phyloP scores from a whole-genome alignment of 2,888 invertebrate genomes.

The Embidobia sp. region DNA sequence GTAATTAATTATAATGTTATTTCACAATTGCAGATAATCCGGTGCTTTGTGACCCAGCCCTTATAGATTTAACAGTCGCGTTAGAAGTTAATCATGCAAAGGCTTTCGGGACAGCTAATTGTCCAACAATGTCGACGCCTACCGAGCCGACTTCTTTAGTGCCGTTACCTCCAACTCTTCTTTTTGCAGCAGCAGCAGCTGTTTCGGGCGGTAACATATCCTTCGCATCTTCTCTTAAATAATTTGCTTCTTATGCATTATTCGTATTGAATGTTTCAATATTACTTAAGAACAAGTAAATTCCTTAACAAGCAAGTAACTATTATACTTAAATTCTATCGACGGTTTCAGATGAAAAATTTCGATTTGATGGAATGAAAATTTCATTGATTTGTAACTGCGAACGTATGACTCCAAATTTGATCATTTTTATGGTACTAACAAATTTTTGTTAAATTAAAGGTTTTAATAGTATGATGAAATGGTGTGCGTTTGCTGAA shows the following conservation, averaged over 20 bases:
- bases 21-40: slow-evolving; percentile 88
- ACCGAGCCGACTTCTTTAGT: slow-evolving; percentile 69
- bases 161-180: slow-evolving; percentile 74
- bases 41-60: slow-evolving; percentile 88
- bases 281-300: too few relatives aligned
- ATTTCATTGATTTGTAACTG: too few relatives aligned
- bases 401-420: too few relatives aligned
- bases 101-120: slow-evolving; percentile 85
- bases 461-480: too few relatives aligned
- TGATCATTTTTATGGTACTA: too few relatives aligned
- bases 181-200: slow-evolving; percentile 75
- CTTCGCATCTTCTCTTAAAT: slow-evolving; percentile 80
- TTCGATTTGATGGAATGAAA: too few relatives aligned
- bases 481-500: too few relatives aligned
- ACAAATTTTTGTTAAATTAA: too few relatives aligned
- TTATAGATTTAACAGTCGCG: slow-evolving; percentile 87
- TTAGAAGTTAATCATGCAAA: slow-evolving; percentile 89
- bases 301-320: too few relatives aligned
- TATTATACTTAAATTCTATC: too few relatives aligned
- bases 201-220: slow-evolving; percentile 78
- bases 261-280: not conserved
- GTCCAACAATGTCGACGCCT: slow-evolving; percentile 72
- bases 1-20: not conserved
- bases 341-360: too few relatives aligned
- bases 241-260: slow-evolving; percentile 36